These are phyloP conservation scores for Tholera decimalis DNA, from an alignment of 2,888 invertebrate genomes.

Conservation along the genomic window DNA sequence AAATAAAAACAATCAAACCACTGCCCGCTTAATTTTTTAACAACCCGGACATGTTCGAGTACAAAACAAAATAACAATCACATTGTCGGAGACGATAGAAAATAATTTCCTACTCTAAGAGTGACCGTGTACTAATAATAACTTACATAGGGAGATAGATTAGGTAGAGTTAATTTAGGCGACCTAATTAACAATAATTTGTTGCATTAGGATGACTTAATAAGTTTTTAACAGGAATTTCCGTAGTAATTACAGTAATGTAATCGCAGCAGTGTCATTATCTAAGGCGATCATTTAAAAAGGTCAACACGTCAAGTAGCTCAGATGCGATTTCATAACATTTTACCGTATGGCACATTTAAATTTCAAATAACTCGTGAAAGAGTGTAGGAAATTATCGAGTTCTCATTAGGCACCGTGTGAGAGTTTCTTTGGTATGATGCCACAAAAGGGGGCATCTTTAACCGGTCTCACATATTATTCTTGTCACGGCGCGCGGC, in stretches of 20 bases:
- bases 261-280: conserved; percentile 41
- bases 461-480: conserved; percentile 82
- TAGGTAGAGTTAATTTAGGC: conserved; percentile 33
- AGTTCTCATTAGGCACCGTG: conserved; percentile 70
- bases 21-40: conserved; percentile 69
- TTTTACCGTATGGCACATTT: conserved; percentile 70
- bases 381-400: conserved; percentile 73
- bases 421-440: conserved; percentile 71
- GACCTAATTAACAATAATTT: conserved; percentile 43
- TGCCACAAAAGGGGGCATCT: conserved; percentile 79
- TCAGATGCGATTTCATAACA: conserved; percentile 61
- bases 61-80: conserved; percentile 66
- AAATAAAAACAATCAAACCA: conserved; percentile 71
- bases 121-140: conserved; percentile 51
- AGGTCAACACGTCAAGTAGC: conserved; percentile 63
- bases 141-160: conserved; percentile 27
- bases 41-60: conserved; percentile 66
- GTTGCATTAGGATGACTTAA: conserved; percentile 25
- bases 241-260: conserved; percentile 31
- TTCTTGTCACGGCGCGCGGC: conserved; percentile 84
- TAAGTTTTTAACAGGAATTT: conserved; percentile 38
- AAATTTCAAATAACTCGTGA: conserved; percentile 77
- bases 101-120: conserved; percentile 64
- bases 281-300: conserved; percentile 37
- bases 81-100: conserved; percentile 54